Evolutionary conservation across 2,797 vertebrate species (phyloP).

Genomic region (Synanceia verrucosa): DNA sequence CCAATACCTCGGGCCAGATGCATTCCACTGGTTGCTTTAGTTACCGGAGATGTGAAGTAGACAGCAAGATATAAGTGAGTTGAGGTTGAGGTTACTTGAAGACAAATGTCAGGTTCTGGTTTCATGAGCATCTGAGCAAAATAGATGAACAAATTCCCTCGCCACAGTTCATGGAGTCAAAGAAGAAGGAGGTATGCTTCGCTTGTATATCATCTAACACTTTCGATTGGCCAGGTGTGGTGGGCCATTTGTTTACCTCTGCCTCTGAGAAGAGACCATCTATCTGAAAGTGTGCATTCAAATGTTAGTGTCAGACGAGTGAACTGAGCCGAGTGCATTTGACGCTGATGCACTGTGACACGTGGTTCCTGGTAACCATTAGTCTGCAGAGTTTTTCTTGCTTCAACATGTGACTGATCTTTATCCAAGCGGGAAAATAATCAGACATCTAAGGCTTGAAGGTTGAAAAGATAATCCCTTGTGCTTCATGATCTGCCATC

Average conservation of each 20-base stretch:
- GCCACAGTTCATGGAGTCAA: not conserved
- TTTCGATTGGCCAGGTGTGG: not conserved
- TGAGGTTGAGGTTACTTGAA: not conserved
- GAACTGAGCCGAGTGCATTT: conserved; percentile 2
- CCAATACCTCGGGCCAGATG: not conserved
- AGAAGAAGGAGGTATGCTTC: not conserved
- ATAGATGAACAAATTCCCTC: not conserved
- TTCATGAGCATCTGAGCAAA: not conserved
- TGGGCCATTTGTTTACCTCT: too few relatives aligned
- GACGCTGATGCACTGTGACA: conserved; percentile 34
- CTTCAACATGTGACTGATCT: conserved; percentile 43
- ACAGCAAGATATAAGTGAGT: not conserved
- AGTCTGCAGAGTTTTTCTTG: conserved; percentile 29
- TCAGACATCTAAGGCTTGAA: conserved; percentile 44
- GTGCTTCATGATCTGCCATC: conserved; percentile 33
- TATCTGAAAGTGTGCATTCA: not conserved
- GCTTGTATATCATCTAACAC: not conserved
- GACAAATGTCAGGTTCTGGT: not conserved
- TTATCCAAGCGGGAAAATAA: conserved; percentile 31
- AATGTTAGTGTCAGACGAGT: conserved; percentile 1
- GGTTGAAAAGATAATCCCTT: conserved; percentile 51
- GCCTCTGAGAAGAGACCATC: not conserved
- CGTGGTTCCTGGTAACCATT: conserved; percentile 28
- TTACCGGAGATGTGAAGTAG: not conserved
- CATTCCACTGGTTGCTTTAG: not conserved